Base-by-base conservation (phyloP, 1,140 invertebrate genomes). In the Phocides pigmalion region DNA sequence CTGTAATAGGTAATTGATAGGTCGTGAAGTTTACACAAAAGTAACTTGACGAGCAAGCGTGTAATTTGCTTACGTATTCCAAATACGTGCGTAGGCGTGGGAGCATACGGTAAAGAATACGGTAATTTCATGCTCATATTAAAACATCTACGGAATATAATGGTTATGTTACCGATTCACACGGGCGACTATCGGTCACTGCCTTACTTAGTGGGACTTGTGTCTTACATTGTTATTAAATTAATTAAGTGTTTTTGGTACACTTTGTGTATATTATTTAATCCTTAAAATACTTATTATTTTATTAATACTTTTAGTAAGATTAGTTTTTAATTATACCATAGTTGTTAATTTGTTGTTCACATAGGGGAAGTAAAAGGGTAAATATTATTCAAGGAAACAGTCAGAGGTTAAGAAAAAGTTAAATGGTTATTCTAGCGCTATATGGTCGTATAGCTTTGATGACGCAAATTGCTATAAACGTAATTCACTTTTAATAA, bases 51-150 rank as follows among this genome's bases (percentile, higher is more conserved):
- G 28, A 17, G 19, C 2, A 51, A 51, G 49, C 28, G 28, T 51
- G 28, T 51, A 49, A 0, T 12, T 32, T 50, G 28, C 16, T 50
- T 17, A 37, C 4, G 1, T 51, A 37, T 19, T 15, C 42, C 19
- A 28, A 12, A 22, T 19, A 54, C 32, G 53, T 56, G 53, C 53
- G 14, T 42, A 28, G 32, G 28, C 59, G 47, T 50, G 47, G 20
- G n/a, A n/a, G n/a, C n/a, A n/a, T n/a, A n/a, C n/a, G n/a, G n/a
- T n/a, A n/a, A 47, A 28, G 17, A 61, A 37, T 59, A 56, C 37
- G 62, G 75, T 81, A 87, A 90, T 87, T 87, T 83, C 85, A 88
- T 90, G 85, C 87, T 88, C 85, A 64, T 62, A 68, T 71, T 42
- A 62, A 68, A 79, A 81, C 72, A 81, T 76, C 84, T 88, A 87